Percentiles rank a stretch among this genome's conserved stretches.
These are phyloP conservation scores for Serrognathus titanus DNA, from an alignment of 2,888 invertebrate genomes.

Conservation along the genomic window DNA sequence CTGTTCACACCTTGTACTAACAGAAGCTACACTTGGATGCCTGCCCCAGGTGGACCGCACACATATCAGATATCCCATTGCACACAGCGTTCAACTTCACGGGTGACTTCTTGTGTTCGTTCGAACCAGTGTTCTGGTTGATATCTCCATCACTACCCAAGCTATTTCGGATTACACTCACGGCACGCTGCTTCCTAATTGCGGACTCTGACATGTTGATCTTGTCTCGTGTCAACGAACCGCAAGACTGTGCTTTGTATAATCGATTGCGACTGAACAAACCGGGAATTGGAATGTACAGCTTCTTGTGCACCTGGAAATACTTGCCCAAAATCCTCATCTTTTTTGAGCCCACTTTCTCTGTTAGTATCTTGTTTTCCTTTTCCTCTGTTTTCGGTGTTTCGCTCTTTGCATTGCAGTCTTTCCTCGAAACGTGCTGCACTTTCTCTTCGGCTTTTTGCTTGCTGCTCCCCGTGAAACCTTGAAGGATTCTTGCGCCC, in stretches of 20 bases:
- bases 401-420: constrained; percentile 13
- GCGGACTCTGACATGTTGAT: constrained; percentile 45
- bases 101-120: constrained; percentile 18
- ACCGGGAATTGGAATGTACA: constrained; percentile 60
- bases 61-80: constrained; percentile 51
- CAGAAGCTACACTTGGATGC: constrained; percentile 59
- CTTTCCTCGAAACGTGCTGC: constrained; percentile 31
- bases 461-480: constrained; percentile 29
- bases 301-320: constrained; percentile 64
- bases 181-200: constrained; percentile 46
- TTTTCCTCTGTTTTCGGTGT: constrained; percentile 30
- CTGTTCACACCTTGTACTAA: constrained; percentile 39
- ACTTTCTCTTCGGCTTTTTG: constrained; percentile 37
- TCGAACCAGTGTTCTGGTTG: constrained; percentile 51
- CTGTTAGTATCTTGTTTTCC: constrained; percentile 18
- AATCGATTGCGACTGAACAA: constrained; percentile 55
- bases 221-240: constrained; percentile 57
- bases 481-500: constrained; percentile 53
- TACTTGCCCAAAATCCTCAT: constrained; percentile 63
- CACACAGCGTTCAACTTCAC: constrained; percentile 48
- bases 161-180: constrained; percentile 46
- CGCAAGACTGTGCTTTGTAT: constrained; percentile 62
- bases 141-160: constrained; percentile 51
- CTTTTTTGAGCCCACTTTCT: constrained; percentile 47
- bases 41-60: constrained; percentile 55